Evolutionary conservation across 2,797 vertebrate species (phyloP).

Genomic region (Thalassophryne amazonica): DNA sequence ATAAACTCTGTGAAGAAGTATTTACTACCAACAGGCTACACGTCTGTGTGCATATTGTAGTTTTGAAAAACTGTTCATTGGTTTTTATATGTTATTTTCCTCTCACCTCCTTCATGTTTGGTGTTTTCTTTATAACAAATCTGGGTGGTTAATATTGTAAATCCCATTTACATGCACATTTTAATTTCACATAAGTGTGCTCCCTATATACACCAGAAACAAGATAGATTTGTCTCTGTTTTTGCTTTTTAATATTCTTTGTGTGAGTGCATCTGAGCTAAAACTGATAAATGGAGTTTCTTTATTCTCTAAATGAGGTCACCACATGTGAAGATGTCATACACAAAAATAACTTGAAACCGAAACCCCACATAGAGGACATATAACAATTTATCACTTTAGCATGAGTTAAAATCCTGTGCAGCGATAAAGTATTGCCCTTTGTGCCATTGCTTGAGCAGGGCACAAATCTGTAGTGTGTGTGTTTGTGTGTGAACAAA

Average conservation of each 20-base stretch:
- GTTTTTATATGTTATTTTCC: conserved; percentile 2
- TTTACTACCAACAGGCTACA: conserved; percentile 50
- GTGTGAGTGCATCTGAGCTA: no score
- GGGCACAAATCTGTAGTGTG: no score
- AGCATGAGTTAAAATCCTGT: conserved; percentile 13
- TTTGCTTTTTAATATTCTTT: no score
- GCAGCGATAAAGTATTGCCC: conserved; percentile 44
- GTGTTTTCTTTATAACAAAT: no score
- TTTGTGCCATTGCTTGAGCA: no score
- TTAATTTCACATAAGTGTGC: no score
- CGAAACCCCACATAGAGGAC: conserved; percentile 49
- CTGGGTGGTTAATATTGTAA: no score
- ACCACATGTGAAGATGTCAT: conserved; percentile 58
- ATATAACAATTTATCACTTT: conserved; percentile 27
- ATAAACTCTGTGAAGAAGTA: conserved; percentile 59
- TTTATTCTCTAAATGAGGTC: conserved; percentile 73
- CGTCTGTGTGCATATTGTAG: conserved; percentile 10
- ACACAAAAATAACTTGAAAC: conserved; percentile 53
- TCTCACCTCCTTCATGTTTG: neutral
- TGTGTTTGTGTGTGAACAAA: no score
- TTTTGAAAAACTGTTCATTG: conserved; percentile 4
- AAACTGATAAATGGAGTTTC: conserved; percentile 63
- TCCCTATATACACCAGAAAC: no score
- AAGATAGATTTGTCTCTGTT: no score
- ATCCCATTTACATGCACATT: no score